Conservation (phyloP, 2,888 invertebrate genomes). For the Pantelozetes paolii region DNA sequence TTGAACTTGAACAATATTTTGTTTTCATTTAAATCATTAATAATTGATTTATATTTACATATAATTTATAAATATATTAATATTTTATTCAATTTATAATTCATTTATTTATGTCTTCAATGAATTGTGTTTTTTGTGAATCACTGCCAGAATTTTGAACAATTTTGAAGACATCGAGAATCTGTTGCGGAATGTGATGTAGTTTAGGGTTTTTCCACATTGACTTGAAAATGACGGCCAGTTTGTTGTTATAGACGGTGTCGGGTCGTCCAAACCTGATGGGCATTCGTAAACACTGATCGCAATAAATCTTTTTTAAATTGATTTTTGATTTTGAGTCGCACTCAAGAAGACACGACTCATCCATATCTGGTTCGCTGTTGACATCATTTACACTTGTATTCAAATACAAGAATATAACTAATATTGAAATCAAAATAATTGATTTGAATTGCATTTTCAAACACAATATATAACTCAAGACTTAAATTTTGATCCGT, state of each 20-base stretch:
- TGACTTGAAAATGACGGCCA: slow-evolving; percentile 18
- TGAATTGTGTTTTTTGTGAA: neutral
- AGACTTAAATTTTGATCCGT: too few relatives aligned
- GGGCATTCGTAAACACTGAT: slow-evolving; percentile 5
- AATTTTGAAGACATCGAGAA: neutral
- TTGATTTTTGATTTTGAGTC: neutral
- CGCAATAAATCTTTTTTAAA: neutral
- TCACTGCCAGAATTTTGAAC: neutral
- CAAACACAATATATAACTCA: too few relatives aligned
- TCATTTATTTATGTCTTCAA: too few relatives aligned
- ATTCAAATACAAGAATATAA: neutral
- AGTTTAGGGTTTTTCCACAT: slow-evolving; percentile 17
- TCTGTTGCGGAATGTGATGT: neutral
- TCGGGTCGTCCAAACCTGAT: slow-evolving; percentile 4
- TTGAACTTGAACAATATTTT: too few relatives aligned
- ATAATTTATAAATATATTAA: too few relatives aligned
- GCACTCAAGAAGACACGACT: slow-evolving; percentile 5
- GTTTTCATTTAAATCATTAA: too few relatives aligned
- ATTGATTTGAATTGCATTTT: slow-evolving; percentile 1
- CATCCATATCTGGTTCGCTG: neutral
- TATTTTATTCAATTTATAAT: too few relatives aligned
- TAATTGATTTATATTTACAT: too few relatives aligned
- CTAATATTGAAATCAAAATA: neutral
- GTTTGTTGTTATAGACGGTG: neutral
- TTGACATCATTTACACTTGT: neutral